Evolutionary conservation across 2,797 vertebrate species (phyloP).

Genomic region (Acipenser ruthenus): DNA sequence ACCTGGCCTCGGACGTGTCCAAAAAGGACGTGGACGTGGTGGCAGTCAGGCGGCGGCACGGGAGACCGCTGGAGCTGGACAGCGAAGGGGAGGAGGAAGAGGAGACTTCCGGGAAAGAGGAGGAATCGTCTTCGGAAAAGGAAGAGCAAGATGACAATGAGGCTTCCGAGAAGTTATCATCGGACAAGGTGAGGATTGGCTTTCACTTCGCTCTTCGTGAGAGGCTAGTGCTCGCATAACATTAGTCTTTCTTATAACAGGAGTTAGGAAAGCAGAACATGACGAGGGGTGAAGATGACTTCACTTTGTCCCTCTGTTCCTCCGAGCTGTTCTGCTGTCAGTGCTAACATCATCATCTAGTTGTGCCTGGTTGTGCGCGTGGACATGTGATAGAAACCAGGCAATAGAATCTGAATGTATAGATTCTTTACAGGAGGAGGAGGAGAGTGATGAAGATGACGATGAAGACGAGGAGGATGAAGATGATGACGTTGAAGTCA

Average conservation of each 20-base stretch:
- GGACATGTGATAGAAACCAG: neutral
- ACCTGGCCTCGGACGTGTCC: slow-evolving; percentile 63
- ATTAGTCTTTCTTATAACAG: too few species aligned
- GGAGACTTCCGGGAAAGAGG: slow-evolving; percentile 66
- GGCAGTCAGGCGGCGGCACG: slow-evolving; percentile 67
- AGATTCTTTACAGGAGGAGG: slow-evolving; percentile 34
- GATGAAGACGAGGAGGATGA: slow-evolving; percentile 58
- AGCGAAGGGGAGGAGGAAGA: slow-evolving; percentile 87
- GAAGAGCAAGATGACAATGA: slow-evolving; percentile 65
- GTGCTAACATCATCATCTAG: too few species aligned
- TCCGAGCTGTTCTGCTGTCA: too few species aligned
- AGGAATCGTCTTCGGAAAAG: slow-evolving; percentile 60
- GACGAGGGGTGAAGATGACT: too few species aligned
- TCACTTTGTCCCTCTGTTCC: too few species aligned
- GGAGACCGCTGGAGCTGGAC: slow-evolving; percentile 80
- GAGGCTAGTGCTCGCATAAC: too few species aligned
- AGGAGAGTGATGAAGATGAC: slow-evolving; percentile 30
- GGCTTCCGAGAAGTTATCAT: slow-evolving; percentile 45
- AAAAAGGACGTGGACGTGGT: slow-evolving; percentile 70
- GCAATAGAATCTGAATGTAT: neutral
- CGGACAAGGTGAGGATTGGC: slow-evolving; percentile 54
- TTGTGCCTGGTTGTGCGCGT: too few species aligned
- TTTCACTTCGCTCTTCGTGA: neutral
- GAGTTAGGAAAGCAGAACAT: too few species aligned
- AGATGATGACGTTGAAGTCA: slow-evolving; percentile 56